phyloP scores from a whole-genome alignment of 1,140 invertebrate genomes.

The Carcinoscorpius rotundicauda region DNA sequence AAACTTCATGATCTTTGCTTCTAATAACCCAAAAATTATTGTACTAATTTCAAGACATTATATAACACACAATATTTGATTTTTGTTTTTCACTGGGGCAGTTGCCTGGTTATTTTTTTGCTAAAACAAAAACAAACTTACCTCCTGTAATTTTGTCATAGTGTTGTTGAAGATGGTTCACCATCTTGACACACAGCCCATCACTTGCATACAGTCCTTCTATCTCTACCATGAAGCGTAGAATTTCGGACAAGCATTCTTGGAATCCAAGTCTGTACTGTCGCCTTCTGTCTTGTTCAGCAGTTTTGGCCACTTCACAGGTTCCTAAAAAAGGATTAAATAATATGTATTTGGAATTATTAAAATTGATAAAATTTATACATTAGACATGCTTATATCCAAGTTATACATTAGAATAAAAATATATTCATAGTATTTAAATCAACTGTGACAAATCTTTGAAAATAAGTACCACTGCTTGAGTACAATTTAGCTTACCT shows the following conservation, averaged over 20 bases:
- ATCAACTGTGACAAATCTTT: no score
- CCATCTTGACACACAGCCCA: conserved; percentile 61
- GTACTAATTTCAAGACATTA: not conserved
- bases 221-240: conserved; percentile 75
- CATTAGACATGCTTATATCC: no score
- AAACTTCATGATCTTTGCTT: not conserved
- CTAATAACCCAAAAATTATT: not conserved
- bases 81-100: not conserved
- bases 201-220: conserved; percentile 66
- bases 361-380: no score
- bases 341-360: no score
- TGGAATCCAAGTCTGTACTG: conserved; percentile 67
- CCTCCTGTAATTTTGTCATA: conserved; percentile 46
- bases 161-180: conserved; percentile 70
- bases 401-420: no score
- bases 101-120: not conserved
- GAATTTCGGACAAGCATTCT: conserved; percentile 76
- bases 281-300: conserved; percentile 31
- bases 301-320: conserved; percentile 20
- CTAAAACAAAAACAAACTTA: conserved; percentile 3
- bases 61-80: not conserved
- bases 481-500: no score
- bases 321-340: conserved; percentile 8
- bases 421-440: no score
- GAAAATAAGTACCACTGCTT: no score